A percentile compares a stretch with the other conserved stretches of the same genome.
phyloP scores from a whole-genome alignment of 2,797 vertebrate species.

The Girardinus metallicus region DNA sequence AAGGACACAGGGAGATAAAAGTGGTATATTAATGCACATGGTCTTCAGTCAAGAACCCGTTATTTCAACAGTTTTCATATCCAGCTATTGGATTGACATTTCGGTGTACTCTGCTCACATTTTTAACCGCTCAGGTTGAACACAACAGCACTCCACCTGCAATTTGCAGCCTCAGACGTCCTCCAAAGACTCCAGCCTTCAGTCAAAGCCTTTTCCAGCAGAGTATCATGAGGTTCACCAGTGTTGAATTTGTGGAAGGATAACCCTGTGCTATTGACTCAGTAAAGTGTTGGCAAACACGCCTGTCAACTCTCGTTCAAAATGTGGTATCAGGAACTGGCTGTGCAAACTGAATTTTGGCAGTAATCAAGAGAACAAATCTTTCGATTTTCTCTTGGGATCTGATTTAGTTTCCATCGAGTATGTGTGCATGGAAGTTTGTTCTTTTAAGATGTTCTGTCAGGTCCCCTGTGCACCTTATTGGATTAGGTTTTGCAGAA shows the following conservation, averaged over 20 bases:
- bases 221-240: not conserved
- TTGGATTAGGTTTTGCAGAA: slow-evolving; percentile 28
- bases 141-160: not conserved
- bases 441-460: slow-evolving; percentile 37
- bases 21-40: not conserved
- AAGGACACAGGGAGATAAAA: slow-evolving; percentile 7
- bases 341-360: slow-evolving; percentile 13
- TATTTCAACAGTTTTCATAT: slow-evolving; percentile 1
- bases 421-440: slow-evolving; percentile 10
- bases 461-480: slow-evolving; percentile 30
- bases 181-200: not conserved
- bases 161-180: not conserved
- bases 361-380: slow-evolving; percentile 28
- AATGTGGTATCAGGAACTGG: not conserved
- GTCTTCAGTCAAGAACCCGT: not conserved
- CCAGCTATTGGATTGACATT: not conserved
- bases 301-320: not conserved
- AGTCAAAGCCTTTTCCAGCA: not conserved
- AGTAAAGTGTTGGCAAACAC: not conserved
- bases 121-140: not conserved
- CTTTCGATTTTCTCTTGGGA: slow-evolving; percentile 12
- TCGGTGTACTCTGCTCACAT: not conserved
- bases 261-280: slow-evolving; percentile 11
- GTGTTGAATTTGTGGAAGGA: slow-evolving; percentile 5
- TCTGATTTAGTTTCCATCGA: slow-evolving; percentile 35